Base-by-base conservation (phyloP, 1,140 invertebrate genomes). In the Anagrus nilaparvatae region DNA sequence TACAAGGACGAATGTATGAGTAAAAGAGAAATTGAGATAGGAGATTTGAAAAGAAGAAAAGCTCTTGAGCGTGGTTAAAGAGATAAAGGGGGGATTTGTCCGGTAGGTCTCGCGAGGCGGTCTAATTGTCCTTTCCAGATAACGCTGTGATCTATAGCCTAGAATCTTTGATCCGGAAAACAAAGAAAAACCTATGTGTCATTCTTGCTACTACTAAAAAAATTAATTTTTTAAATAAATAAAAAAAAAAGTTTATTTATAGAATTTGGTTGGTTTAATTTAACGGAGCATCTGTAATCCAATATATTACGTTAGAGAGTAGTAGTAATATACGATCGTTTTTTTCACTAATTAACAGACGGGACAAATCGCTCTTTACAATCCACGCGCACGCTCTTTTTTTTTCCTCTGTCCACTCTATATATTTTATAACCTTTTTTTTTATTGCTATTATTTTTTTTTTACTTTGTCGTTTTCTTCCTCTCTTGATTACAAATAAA, bases 291-390 rank as follows among this genome's bases (percentile, higher is more conserved):
- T 65, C 66, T 69, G 66, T 67, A 69, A 67, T 69, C 63, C 66
- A 65, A 69, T 69, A 64, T 58, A 69, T 69, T 69, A 67, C 63
- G 58, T 48, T 44, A 53, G 61, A 57, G 58, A 9, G 29, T 14
- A 9, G 13, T 14, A n/a, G 65, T 69, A 67, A 69, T 69, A 67
- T 69, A 67, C 65, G 65, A 69, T 67, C 66, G 66, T 64, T 67
- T 69, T 69, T 69, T 67, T 67, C 65, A 67, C 66, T 69, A 69
- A 69, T 69, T 69, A 67, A 69, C 66, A 69, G 66, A 67, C 66
- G 65, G 65, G 66, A 69, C 65, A 69, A 69, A 69, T 69, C 66
- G 65, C 63, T 69, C 62, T n/a, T 52, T 44, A 49, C 63, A 55
- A 59, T 60, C 54, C 60, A 32, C 39, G 28, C 46, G 38, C 43